Conservation (phyloP, 2,113 vertebrate genomes). For the Lophius piscatorius region DNA sequence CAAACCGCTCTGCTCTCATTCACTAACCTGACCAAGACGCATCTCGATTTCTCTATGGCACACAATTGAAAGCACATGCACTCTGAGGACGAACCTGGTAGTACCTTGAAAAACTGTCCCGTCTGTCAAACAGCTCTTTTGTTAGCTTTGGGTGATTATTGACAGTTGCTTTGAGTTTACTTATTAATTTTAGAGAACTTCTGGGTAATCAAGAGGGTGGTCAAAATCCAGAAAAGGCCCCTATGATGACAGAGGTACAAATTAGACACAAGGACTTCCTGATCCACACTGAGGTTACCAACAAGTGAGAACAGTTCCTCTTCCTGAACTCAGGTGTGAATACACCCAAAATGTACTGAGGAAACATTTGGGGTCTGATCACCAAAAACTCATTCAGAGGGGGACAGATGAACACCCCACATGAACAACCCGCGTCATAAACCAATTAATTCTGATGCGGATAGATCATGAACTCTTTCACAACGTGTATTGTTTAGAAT, state of each 20-base stretch:
- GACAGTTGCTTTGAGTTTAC: constrained; percentile 30
- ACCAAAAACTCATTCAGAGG: no score
- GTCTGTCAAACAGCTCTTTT: constrained; percentile 68
- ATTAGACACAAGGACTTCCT: constrained; percentile 5
- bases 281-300: constrained; percentile 28
- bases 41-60: constrained; percentile 65
- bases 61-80: constrained; percentile 79
- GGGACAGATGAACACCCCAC: no score
- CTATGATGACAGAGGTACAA: constrained; percentile 23
- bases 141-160: constrained; percentile 32
- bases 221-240: constrained; percentile 15
- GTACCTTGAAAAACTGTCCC: constrained; percentile 65
- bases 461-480: no score
- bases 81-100: constrained; percentile 61
- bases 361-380: no score
- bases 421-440: no score
- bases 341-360: constrained; percentile 4
- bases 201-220: constrained; percentile 25
- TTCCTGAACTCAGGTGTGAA: constrained; percentile 1
- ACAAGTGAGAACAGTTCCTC: no score
- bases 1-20: constrained; percentile 59
- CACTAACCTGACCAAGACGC: constrained; percentile 42
- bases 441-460: no score
- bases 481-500: no score
- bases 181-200: constrained; percentile 28